Conservation (phyloP, 2,797 vertebrate species). For the Cryptoprocta ferox region DNA sequence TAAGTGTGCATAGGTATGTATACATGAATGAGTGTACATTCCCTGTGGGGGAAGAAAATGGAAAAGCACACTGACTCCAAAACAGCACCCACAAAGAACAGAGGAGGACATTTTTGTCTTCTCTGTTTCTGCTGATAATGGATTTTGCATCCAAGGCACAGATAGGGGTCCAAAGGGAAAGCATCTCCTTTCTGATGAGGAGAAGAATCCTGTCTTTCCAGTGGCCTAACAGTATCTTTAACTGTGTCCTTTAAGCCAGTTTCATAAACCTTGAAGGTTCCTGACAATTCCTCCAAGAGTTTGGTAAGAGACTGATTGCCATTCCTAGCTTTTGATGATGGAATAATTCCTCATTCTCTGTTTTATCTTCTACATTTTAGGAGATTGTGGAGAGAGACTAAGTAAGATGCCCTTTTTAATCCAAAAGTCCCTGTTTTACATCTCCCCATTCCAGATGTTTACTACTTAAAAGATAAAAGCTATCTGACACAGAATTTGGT, state of each 20-base stretch:
- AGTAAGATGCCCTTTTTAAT: background rate
- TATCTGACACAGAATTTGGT: background rate
- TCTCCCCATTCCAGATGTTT: background rate
- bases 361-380: background rate
- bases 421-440: background rate
- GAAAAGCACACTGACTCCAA: background rate
- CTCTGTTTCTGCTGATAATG: background rate
- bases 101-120: background rate
- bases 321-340: background rate
- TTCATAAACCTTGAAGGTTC: background rate
- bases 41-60: accelerated
- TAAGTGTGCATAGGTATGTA: background rate
- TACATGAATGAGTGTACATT: background rate
- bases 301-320: background rate
- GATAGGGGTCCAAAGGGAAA: background rate
- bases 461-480: background rate
- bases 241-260: background rate
- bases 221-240: background rate
- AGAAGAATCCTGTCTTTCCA: background rate
- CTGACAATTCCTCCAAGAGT: background rate
- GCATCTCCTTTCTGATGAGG: background rate
- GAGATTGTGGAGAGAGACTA: background rate
- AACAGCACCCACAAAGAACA: background rate
- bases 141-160: background rate
- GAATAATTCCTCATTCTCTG: background rate